phyloP scores from a whole-genome alignment of 1,140 invertebrate genomes.

The Drosophila bocqueti region DNA sequence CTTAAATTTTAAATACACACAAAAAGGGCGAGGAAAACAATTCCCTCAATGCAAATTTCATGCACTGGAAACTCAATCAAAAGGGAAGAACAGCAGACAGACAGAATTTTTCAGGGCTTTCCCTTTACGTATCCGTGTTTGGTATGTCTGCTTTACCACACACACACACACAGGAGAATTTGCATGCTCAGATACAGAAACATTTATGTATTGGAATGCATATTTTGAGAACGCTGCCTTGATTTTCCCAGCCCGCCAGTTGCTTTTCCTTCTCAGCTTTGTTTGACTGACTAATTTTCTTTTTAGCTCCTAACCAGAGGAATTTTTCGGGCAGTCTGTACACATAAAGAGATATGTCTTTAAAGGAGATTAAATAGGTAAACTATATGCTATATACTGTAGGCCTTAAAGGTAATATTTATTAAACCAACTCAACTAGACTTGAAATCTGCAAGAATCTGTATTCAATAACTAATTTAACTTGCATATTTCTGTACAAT shows the following conservation, averaged over 20 bases:
- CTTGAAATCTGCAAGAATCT: background rate
- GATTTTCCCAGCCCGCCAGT: conserved; percentile 50
- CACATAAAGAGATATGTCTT: background rate
- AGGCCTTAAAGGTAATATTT: background rate
- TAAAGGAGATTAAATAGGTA: background rate
- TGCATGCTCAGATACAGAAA: conserved; percentile 17
- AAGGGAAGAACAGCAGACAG: conserved; percentile 18
- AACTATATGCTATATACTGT: background rate
- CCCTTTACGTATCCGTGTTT: conserved; percentile 32
- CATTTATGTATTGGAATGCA: conserved; percentile 18
- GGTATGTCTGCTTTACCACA: conserved; percentile 53
- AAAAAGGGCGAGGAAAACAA: conserved; percentile 43
- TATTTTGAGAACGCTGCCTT: conserved; percentile 47
- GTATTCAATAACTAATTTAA: background rate
- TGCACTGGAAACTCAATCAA: conserved; percentile 57
- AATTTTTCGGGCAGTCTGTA: conserved; percentile 1
- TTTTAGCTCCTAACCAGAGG: conserved; percentile 13
- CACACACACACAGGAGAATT: conserved; percentile 21
- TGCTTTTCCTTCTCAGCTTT: conserved; percentile 1
- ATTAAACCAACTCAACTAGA: background rate
- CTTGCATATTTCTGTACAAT: no score
- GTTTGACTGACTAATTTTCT: conserved; percentile 7
- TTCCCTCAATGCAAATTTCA: conserved; percentile 69
- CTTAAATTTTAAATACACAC: conserved; percentile 41
- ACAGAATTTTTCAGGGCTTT: conserved; percentile 33